Evolutionary conservation across 2,113 vertebrate species (phyloP).

Genomic region (Ciconia maguari): DNA sequence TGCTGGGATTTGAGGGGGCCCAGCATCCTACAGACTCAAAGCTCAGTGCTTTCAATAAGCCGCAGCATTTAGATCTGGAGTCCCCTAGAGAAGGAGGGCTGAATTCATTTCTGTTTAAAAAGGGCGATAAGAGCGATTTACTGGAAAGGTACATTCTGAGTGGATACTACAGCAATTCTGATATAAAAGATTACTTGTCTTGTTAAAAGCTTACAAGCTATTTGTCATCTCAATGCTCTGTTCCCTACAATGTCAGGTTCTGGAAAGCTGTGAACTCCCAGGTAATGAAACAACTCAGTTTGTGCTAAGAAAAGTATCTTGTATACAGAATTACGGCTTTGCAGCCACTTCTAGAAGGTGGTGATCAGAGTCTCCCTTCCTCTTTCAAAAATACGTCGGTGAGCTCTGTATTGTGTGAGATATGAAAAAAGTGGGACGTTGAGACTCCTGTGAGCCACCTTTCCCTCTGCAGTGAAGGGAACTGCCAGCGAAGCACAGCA

Average conservation of each 20-base stretch:
- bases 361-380: neutral
- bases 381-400: neutral
- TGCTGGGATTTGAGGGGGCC: neutral
- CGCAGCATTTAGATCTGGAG: neutral
- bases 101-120: neutral
- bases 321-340: neutral
- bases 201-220: slow-evolving; percentile 36
- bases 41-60: neutral
- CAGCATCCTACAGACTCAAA: neutral
- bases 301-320: neutral
- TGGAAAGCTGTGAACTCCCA: neutral
- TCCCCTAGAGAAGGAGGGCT: neutral
- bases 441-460: neutral
- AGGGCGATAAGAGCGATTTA: neutral
- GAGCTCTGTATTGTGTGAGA: neutral
- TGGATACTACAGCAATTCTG: neutral
- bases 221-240: slow-evolving; percentile 3
- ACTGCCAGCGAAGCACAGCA: neutral
- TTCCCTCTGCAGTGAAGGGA: neutral
- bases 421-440: neutral
- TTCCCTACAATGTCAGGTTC: neutral
- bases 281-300: slow-evolving; percentile 19
- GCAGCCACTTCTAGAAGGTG: neutral
- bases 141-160: neutral
- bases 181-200: slow-evolving; percentile 21